A percentile compares a stretch with the other conserved stretches of the same genome.
Evolutionary conservation across 37 sponge, comb jelly and placozoan species (phyloP).

Genomic region (Dysidea cf. avara): DNA sequence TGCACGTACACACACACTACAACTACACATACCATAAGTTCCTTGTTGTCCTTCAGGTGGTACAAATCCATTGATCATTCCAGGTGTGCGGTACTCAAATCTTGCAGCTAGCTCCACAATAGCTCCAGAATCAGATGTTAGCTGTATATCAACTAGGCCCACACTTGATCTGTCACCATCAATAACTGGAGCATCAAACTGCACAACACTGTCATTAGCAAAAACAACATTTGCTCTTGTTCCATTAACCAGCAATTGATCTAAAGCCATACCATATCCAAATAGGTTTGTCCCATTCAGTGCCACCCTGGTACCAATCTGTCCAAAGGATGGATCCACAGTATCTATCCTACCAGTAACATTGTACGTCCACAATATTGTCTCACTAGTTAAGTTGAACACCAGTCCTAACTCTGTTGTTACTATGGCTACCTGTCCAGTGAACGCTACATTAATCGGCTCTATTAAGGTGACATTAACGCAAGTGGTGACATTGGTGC

Average conservation of each 20-base stretch:
- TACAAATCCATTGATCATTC: slow-evolving; percentile 14
- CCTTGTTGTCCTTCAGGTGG: slow-evolving; percentile 64
- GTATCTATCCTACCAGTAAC: slow-evolving; percentile 26
- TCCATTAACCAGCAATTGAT: neutral
- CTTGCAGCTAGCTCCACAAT: slow-evolving; percentile 17
- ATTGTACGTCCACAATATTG: slow-evolving; percentile 64
- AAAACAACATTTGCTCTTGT: slow-evolving; percentile 13
- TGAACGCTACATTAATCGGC: no score
- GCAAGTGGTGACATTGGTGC: no score
- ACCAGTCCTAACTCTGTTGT: no score
- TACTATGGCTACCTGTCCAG: no score
- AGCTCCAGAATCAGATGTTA: slow-evolving; percentile 55
- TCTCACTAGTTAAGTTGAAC: no score
- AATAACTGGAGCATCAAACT: neutral
- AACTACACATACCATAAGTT: slow-evolving; percentile 67
- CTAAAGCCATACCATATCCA: slow-evolving; percentile 47
- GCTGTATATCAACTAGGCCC: slow-evolving; percentile 27
- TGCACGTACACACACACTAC: no score
- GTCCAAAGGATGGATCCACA: slow-evolving; percentile 55
- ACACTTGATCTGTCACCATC: no score
- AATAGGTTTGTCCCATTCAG: slow-evolving; percentile 58
- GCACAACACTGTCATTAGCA: slow-evolving; percentile 12
- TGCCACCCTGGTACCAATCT: slow-evolving; percentile 52
- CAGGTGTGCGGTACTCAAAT: slow-evolving; percentile 48
- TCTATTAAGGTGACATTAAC: no score